phyloP scores from a whole-genome alignment of 2,797 vertebrate species.

The Catostomus latipinnis region DNA sequence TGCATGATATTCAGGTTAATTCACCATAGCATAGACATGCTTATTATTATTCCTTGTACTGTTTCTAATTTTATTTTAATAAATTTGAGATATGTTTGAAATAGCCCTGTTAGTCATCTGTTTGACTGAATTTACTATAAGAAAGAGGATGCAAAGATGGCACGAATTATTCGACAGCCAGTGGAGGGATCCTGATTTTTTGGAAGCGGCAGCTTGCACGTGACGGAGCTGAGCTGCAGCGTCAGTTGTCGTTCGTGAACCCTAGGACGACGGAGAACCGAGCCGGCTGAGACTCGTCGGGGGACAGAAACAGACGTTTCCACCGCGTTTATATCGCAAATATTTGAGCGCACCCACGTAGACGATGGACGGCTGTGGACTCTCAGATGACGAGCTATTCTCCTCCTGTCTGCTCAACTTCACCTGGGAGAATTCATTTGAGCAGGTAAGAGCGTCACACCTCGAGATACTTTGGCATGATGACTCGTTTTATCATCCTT shows the following conservation, averaged over 20 bases:
- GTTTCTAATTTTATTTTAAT: not conserved
- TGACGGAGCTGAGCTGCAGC: slow-evolving; percentile 60
- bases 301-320: slow-evolving; percentile 53
- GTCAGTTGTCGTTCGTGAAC: slow-evolving; percentile 59
- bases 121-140: not conserved
- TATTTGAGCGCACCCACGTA: slow-evolving; percentile 61
- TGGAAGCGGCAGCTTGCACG: slow-evolving; percentile 55
- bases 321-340: slow-evolving; percentile 12
- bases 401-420: slow-evolving; percentile 89
- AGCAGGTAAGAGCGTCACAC: slow-evolving; percentile 84
- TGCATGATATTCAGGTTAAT: not conserved
- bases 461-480: not conserved
- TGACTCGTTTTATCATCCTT: not conserved
- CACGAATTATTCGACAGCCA: slow-evolving; percentile 27
- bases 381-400: slow-evolving; percentile 89
- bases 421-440: slow-evolving; percentile 91
- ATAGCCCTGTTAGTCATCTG: not conserved
- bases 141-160: not conserved
- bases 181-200: slow-evolving; percentile 67
- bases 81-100: not conserved
- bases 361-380: slow-evolving; percentile 90
- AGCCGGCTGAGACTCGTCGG: slow-evolving; percentile 60
- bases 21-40: not conserved
- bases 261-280: slow-evolving; percentile 65
- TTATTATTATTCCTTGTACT: not conserved